These are phyloP conservation scores for Augochlora pura DNA, from an alignment of 1,140 invertebrate genomes.

Conservation along the genomic window DNA sequence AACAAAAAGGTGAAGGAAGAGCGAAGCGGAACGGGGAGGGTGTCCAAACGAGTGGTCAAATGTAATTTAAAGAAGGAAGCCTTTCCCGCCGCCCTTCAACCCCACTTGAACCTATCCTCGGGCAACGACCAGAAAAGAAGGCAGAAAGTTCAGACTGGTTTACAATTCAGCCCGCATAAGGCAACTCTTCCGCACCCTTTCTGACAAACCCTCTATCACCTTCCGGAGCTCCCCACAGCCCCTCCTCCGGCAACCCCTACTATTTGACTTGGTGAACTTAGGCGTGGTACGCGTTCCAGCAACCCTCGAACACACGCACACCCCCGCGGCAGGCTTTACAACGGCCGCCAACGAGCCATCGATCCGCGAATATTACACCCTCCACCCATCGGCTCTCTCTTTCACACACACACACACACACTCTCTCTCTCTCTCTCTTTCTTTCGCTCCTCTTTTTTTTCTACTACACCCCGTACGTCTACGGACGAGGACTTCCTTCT, in stretches of 20 bases:
- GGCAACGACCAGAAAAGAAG: slow-evolving; percentile 68
- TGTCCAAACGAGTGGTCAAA: slow-evolving; percentile 74
- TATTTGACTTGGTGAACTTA: slow-evolving; percentile 48
- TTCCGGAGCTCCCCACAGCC: not conserved
- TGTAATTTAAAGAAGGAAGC: slow-evolving; percentile 76
- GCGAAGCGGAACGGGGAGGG: slow-evolving; percentile 37
- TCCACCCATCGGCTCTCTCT: no score
- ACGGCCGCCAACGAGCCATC: slow-evolving; percentile 25
- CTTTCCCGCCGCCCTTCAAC: slow-evolving; percentile 52
- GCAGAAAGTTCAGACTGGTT: slow-evolving; percentile 68
- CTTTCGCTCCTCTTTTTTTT: not conserved
- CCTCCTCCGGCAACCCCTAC: slow-evolving; percentile 6
- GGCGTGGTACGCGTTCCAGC: slow-evolving; percentile 36
- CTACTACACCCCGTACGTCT: not conserved
- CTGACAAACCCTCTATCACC: slow-evolving; percentile 23
- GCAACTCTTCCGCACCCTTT: slow-evolving; percentile 35
- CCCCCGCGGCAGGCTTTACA: slow-evolving; percentile 2
- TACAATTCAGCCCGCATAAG: slow-evolving; percentile 73
- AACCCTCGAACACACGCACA: not conserved
- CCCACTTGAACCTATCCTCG: slow-evolving; percentile 41
- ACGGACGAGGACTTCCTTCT: not conserved
- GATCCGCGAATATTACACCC: slow-evolving; percentile 41
- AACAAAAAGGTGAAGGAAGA: not conserved
- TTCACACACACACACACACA: no score
- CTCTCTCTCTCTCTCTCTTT: not conserved